Conservation (phyloP, 2,113 vertebrate genomes). For the Dasyornis broadbenti region DNA sequence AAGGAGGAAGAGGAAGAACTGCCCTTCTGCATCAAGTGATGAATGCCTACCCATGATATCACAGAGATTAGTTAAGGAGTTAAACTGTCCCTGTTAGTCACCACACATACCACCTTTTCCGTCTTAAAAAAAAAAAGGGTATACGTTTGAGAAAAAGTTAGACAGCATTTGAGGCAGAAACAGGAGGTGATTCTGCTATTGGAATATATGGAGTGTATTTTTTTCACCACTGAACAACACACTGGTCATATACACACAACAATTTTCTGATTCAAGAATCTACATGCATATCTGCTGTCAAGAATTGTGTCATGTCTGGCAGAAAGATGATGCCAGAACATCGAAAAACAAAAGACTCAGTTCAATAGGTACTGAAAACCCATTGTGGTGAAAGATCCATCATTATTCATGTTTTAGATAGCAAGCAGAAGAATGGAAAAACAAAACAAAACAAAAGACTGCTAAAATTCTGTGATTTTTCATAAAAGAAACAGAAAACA, state of each 20-base stretch:
- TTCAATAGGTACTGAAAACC: neutral
- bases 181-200: neutral
- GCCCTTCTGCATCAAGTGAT: neutral
- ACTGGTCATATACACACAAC: neutral
- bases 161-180: neutral
- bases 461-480: neutral
- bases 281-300: neutral
- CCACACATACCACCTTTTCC: neutral
- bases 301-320: neutral
- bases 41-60: neutral
- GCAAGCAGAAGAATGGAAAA: neutral
- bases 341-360: neutral
- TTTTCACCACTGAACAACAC: neutral
- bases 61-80: neutral
- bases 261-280: neutral
- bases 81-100: neutral
- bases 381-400: neutral
- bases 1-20: neutral
- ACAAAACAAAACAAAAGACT: neutral
- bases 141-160: neutral
- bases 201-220: neutral
- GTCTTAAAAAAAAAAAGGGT: neutral
- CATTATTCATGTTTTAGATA: neutral
- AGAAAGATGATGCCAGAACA: neutral
- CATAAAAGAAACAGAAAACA: neutral